These are phyloP conservation scores for Adineta ricciae DNA, from an alignment of 2,888 invertebrate species.

Conservation along the genomic window DNA sequence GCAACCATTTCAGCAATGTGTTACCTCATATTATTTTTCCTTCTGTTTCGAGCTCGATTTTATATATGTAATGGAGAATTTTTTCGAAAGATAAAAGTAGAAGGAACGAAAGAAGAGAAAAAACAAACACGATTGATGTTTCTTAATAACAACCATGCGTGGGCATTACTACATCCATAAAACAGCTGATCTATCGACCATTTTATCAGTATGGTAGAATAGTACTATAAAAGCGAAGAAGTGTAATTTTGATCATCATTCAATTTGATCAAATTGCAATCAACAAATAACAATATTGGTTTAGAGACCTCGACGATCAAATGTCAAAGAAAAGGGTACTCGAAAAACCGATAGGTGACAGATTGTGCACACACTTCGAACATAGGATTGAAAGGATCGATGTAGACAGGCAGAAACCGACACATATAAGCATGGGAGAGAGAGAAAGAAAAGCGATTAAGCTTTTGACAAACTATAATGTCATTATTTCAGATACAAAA, in stretches of 20 bases:
- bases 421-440: neutral
- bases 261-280: neutral
- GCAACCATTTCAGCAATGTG: conserved; percentile 5
- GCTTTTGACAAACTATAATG: neutral
- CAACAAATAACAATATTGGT: neutral
- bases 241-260: neutral
- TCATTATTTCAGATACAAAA: neutral
- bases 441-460: neutral
- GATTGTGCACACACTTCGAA: neutral
- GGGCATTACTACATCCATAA: neutral
- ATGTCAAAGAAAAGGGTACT: neutral
- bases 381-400: neutral
- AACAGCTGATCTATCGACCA: neutral
- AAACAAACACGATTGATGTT: neutral
- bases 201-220: neutral
- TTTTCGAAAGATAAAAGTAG: neutral
- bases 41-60: neutral
- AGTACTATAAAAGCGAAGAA: neutral
- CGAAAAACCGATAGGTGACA: neutral
- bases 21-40: neutral
- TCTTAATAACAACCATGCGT: neutral
- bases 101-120: neutral
- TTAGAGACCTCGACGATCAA: neutral
- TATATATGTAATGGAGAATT: neutral
- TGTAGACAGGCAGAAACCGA: neutral